Evolutionary conservation across 2,113 vertebrate species (phyloP).

Genomic region (Naja naja): DNA sequence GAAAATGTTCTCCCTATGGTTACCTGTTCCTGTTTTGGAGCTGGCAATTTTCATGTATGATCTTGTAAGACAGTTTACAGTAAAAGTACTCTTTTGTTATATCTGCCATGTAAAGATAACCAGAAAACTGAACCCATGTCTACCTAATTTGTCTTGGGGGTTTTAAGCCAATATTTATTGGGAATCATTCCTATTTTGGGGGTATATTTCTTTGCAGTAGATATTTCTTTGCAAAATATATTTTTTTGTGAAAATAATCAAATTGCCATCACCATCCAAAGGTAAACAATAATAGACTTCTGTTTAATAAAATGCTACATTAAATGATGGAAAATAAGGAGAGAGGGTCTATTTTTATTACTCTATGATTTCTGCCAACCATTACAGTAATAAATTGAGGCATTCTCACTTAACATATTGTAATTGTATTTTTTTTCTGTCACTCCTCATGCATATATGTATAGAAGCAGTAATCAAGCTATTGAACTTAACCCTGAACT

Average conservation of each 20-base stretch:
- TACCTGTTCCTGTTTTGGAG: background rate
- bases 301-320: conserved; percentile 43
- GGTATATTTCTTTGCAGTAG: background rate
- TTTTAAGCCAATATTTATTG: background rate
- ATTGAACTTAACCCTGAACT: conserved; percentile 66
- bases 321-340: conserved; percentile 54
- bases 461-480: conserved; percentile 59
- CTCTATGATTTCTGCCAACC: conserved; percentile 57
- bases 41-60: background rate
- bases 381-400: conserved; percentile 69
- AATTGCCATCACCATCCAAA: conserved; percentile 19
- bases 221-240: background rate
- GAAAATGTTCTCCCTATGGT: background rate
- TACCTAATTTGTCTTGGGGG: background rate
- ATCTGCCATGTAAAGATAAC: background rate
- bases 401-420: conserved; percentile 65
- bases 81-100: background rate
- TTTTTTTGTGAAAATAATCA: background rate
- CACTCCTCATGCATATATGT: conserved; percentile 42
- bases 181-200: background rate
- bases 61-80: background rate
- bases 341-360: conserved; percentile 68
- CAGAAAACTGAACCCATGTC: background rate
- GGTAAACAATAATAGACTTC: conserved; percentile 48
- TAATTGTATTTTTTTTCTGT: conserved; percentile 73